A percentile compares a stretch with the other conserved stretches of the same genome.
Evolutionary conservation across 2,888 invertebrate genomes (phyloP).

Genomic region (Ormia ochracea): DNA sequence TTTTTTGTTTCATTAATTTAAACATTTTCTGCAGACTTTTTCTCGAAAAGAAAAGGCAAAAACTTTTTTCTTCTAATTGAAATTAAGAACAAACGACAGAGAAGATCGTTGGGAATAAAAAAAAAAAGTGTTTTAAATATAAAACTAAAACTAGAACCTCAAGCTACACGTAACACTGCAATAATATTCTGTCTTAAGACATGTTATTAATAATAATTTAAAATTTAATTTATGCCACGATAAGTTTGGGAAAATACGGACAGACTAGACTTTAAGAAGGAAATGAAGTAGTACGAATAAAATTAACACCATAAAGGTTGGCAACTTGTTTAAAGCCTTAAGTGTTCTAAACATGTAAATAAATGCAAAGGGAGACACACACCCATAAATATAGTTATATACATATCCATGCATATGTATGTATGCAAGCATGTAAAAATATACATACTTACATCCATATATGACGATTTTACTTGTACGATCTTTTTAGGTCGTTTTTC

Average conservation of each 20-base stretch:
- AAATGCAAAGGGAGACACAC: too few relatives aligned
- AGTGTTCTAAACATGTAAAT: not conserved
- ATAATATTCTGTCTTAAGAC: conserved; percentile 20
- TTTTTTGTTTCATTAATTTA: conserved; percentile 55
- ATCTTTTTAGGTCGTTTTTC: too few relatives aligned
- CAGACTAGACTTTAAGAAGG: not conserved
- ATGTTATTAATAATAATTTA: conserved; percentile 48
- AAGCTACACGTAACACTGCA: not conserved
- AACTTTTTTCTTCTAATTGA: conserved; percentile 26
- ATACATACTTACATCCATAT: too few relatives aligned
- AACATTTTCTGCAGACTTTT: conserved; percentile 15
- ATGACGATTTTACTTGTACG: too few relatives aligned
- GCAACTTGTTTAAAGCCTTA: conserved; percentile 3
- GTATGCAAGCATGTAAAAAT: too few relatives aligned
- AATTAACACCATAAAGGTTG: conserved; percentile 56
- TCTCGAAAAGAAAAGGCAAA: not conserved
- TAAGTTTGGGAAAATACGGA: conserved; percentile 49
- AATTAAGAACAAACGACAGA: conserved; percentile 22
- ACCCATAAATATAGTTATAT: too few relatives aligned
- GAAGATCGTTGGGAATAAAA: not conserved
- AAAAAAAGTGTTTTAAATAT: conserved; percentile 18
- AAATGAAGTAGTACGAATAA: not conserved
- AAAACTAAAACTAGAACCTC: not conserved
- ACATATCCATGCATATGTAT: too few relatives aligned
- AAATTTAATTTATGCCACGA: conserved; percentile 56